Base-by-base conservation (phyloP, 2,113 vertebrate genomes). In the Mionectes macconnelli region DNA sequence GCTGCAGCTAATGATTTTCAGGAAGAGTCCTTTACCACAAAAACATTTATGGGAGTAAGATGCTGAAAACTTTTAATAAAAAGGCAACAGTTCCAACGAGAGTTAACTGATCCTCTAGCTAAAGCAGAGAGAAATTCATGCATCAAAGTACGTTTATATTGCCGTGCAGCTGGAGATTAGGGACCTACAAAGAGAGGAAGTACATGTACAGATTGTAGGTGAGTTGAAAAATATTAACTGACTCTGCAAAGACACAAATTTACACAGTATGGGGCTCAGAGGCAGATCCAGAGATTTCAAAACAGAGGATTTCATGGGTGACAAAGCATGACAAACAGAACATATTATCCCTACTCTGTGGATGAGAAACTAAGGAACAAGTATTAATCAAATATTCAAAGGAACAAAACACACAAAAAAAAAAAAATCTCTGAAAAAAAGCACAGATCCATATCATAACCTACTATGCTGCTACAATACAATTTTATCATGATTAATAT, bases 71-170 rank as follows among this genome's bases (percentile, higher is more conserved):
- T 47, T 66, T 19, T 39, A 49, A 72, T 9, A 11, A 53, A 62
- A 2, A 14, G 8, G 6, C 49, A 79, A 45, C 45, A 62, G 18
- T 21, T 74, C 18, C 45, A 89, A 20, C 4, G 37, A 37, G 14
- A 68, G 37, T 30, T n/a, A 72, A 53, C 12, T 42, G 14, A 63
- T 67, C 7, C 50, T 44, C 30, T 22, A 33, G 31, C 20, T 59
- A 57, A 78, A 33, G 40, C 50, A 39, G 10, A 68, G 47, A 40
- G 12, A 60, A 75, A 67, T 35, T 18, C 0, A 2, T 5, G 2
- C 19, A 44, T 21, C 44, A 28, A 62, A 68, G 37, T 4, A 60
- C 0, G 0, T 10, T 55, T 40, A 6, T 42, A 44, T 1, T 39
- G 35, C 28, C 44, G 37, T 12, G 30, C 39, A 74, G 37, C 12